Conservation (phyloP, 2,888 invertebrate species). For the Dolomedes plantarius region DNA sequence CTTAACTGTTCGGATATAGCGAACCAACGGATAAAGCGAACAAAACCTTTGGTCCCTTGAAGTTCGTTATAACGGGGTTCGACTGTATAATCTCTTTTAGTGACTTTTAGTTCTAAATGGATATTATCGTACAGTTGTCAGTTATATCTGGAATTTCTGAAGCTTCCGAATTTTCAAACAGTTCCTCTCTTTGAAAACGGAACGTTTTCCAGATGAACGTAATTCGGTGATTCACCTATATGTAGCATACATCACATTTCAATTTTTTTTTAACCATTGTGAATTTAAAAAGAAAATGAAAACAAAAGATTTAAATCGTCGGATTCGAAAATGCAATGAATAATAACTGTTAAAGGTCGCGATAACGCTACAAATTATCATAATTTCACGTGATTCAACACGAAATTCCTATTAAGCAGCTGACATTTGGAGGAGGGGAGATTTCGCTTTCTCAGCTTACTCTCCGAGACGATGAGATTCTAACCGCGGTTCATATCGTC, state of each 20-base stretch:
- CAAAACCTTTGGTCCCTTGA: too few relatives aligned
- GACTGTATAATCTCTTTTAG: too few relatives aligned
- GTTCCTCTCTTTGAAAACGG: too few relatives aligned
- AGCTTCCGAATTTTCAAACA: too few relatives aligned
- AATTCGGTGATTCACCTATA: neutral
- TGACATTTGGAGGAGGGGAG: neutral
- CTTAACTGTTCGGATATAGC: too few relatives aligned
- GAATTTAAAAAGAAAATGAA: neutral
- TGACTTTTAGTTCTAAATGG: too few relatives aligned
- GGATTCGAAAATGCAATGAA: neutral
- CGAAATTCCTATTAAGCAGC: constrained; percentile 1
- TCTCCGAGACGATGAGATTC: too few relatives aligned
- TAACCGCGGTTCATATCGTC: neutral
- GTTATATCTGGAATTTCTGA: too few relatives aligned
- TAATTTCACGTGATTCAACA: neutral
- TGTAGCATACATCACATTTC: neutral
- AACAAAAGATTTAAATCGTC: neutral
- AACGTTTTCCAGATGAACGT: neutral
- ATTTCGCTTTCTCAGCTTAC: neutral
- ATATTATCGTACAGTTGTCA: too few relatives aligned
- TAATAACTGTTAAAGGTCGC: neutral
- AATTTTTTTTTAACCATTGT: neutral
- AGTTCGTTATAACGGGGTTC: too few relatives aligned
- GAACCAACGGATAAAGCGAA: too few relatives aligned
- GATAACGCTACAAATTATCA: constrained; percentile 5